Conservation (phyloP, 2,888 invertebrate species). For the Drosophila falleni region DNA sequence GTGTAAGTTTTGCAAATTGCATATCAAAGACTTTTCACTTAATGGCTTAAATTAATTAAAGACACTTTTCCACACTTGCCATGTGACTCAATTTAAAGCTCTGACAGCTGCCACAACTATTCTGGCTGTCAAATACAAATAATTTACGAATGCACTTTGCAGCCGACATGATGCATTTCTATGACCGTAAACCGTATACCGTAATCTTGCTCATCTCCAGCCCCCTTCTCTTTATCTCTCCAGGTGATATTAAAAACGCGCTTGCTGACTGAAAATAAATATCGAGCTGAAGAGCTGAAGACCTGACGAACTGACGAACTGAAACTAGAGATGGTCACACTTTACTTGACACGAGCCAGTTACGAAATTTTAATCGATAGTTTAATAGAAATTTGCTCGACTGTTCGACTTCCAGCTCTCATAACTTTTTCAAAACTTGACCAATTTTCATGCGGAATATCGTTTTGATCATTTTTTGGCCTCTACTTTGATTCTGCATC, state of each 20-base stretch:
- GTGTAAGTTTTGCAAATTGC: slow-evolving; percentile 58
- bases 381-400: too few relatives aligned
- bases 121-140: slow-evolving; percentile 37
- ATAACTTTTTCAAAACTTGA: too few relatives aligned
- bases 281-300: slow-evolving; percentile 39
- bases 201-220: slow-evolving; percentile 14
- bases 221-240: background rate
- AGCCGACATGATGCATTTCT: slow-evolving; percentile 31
- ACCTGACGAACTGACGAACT: slow-evolving; percentile 19
- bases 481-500: too few relatives aligned
- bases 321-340: slow-evolving; percentile 7
- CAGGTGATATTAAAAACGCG: slow-evolving; percentile 62
- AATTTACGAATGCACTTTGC: slow-evolving; percentile 54
- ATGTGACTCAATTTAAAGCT: slow-evolving; percentile 47
- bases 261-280: slow-evolving; percentile 56
- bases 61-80: slow-evolving; percentile 43
- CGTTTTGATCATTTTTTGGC: too few relatives aligned
- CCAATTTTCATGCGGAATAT: too few relatives aligned
- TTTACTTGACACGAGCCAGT: background rate
- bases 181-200: slow-evolving; percentile 8
- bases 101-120: slow-evolving; percentile 36
- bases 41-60: slow-evolving; percentile 64
- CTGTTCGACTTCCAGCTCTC: too few relatives aligned
- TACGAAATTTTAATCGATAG: background rate
- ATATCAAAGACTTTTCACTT: slow-evolving; percentile 40